These are phyloP conservation scores for Cabera pusaria DNA, from an alignment of 2,888 invertebrate species.

Conservation along the genomic window DNA sequence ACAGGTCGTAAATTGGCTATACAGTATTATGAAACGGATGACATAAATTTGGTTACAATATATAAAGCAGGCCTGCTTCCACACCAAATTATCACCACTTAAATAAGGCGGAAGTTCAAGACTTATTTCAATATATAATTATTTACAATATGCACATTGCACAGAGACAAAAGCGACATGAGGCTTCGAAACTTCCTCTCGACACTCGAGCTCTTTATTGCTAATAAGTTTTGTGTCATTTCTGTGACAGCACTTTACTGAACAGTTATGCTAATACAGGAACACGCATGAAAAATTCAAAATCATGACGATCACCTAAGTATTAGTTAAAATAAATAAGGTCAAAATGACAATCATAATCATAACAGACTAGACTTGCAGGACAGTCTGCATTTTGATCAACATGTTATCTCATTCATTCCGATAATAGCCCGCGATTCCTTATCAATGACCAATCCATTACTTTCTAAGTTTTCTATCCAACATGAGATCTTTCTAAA, in stretches of 20 bases:
- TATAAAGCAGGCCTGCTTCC: constrained; percentile 18
- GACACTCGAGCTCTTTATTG: constrained; percentile 62
- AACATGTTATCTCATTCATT: constrained; percentile 36
- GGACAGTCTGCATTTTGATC: constrained; percentile 62
- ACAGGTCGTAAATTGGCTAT: constrained; percentile 8
- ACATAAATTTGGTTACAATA: constrained; percentile 31
- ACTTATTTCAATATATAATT: constrained; percentile 54
- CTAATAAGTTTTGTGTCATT: constrained; percentile 46
- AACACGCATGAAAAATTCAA: constrained; percentile 49
- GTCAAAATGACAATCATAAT: constrained; percentile 63
- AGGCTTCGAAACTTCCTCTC: constrained; percentile 50
- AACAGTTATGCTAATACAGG: constrained; percentile 59
- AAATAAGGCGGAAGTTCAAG: constrained; percentile 76
- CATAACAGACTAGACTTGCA: constrained; percentile 68
- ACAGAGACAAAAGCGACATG: constrained; percentile 68
- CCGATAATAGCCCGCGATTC: constrained; percentile 31
- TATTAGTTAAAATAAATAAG: constrained; percentile 53
- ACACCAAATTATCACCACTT: constrained; percentile 51
- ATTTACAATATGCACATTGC: constrained; percentile 82
- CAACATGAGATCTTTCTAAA: constrained; percentile 60
- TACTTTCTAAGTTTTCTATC: constrained; percentile 48
- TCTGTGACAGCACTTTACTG: constrained; percentile 39
- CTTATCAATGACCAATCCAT: constrained; percentile 30
- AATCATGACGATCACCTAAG: constrained; percentile 43
- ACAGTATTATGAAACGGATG: constrained; percentile 32